Percentiles rank a stretch among this genome's conserved stretches.
Conservation (phyloP, 1,140 invertebrate species). For the Ganaspis sp. region DNA sequence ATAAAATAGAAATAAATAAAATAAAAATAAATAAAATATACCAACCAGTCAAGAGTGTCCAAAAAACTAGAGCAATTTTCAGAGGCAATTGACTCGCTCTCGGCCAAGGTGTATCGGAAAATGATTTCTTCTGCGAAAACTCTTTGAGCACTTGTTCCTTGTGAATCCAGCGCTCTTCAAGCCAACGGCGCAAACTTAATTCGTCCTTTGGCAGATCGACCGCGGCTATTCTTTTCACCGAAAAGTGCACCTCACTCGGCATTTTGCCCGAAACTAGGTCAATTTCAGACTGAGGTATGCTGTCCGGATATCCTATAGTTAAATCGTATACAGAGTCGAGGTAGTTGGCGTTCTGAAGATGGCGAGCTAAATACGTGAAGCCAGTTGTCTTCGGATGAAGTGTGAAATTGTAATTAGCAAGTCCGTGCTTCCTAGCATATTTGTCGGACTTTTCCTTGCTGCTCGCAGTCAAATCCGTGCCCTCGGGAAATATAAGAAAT, state of each 20-base stretch:
- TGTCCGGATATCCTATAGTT: constrained; percentile 85
- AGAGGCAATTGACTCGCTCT: constrained; percentile 69
- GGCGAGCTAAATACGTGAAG: constrained; percentile 83
- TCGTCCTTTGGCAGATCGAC: constrained; percentile 79
- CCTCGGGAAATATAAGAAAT: constrained; percentile 91
- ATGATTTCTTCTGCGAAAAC: constrained; percentile 78
- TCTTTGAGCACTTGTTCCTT: constrained; percentile 82
- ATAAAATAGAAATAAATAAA: neutral
- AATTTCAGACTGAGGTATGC: constrained; percentile 82
- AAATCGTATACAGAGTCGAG: constrained; percentile 87
- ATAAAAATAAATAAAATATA: neutral
- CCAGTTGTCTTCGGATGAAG: constrained; percentile 92
- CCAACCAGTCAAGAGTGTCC: constrained; percentile 73
- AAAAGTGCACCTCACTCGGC: constrained; percentile 85
- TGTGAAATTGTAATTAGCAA: constrained; percentile 83
- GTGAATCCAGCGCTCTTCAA: constrained; percentile 83
- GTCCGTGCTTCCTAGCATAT: constrained; percentile 83
- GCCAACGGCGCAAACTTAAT: constrained; percentile 79
- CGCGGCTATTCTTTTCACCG: constrained; percentile 83
- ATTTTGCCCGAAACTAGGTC: constrained; percentile 82
- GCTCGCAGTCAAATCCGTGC: constrained; percentile 87
- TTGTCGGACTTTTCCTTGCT: constrained; percentile 84
- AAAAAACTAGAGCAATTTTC: constrained; percentile 77
- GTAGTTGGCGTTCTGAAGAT: constrained; percentile 81
- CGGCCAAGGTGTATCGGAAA: constrained; percentile 64